These are phyloP conservation scores for Indicator maculatus DNA, from an alignment of 2,113 vertebrate genomes.

Conservation along the genomic window DNA sequence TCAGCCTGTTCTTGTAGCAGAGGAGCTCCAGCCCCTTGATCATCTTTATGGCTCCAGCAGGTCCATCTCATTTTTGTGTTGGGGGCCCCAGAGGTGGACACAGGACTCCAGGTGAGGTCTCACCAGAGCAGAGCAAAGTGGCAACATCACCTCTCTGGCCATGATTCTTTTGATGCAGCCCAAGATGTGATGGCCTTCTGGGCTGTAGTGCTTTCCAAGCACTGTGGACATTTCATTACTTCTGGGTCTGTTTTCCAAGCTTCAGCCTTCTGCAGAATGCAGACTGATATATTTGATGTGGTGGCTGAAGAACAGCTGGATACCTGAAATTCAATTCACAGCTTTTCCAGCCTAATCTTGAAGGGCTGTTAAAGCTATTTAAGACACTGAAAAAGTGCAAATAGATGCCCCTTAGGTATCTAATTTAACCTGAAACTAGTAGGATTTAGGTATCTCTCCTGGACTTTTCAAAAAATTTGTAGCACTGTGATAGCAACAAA, in stretches of 20 bases:
- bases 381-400: not conserved
- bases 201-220: not conserved
- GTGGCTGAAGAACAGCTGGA: not conserved
- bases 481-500: not conserved
- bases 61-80: too few relatives aligned
- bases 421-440: not conserved
- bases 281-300: not conserved
- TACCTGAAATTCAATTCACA: not conserved
- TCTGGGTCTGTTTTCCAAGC: not conserved
- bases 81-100: too few relatives aligned
- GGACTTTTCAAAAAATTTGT: not conserved
- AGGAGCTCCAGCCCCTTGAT: too few relatives aligned
- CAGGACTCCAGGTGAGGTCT: too few relatives aligned
- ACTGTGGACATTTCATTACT: not conserved
- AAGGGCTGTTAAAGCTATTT: not conserved
- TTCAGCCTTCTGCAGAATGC: not conserved
- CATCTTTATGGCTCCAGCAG: too few relatives aligned
- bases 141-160: too few relatives aligned
- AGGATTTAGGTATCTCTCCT: not conserved
- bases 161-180: too few relatives aligned
- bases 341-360: not conserved
- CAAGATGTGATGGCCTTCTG: too few relatives aligned
- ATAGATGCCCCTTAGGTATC: not conserved
- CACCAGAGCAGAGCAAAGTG: too few relatives aligned
- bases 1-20: too few relatives aligned